Base-by-base conservation (phyloP, 2,797 vertebrate genomes). In the Poeciliopsis paucimaculata region DNA sequence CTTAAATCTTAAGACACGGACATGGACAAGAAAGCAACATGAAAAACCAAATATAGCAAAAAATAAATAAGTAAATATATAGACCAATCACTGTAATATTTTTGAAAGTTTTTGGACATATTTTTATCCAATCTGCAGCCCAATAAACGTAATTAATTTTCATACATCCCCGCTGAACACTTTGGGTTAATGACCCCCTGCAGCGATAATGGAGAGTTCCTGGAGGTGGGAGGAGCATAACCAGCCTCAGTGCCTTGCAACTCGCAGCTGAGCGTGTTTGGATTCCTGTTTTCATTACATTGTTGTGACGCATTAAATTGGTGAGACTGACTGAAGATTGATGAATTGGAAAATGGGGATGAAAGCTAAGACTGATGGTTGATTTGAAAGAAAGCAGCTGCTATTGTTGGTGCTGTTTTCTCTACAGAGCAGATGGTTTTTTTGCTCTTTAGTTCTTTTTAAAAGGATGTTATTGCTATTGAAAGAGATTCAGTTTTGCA, bases 281-380 rank as follows among this genome's bases (percentile, higher is more conserved):
- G 78, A 66, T 82, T 82, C 72, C 39, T 88, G 83, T 89, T 90
- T 90, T 84, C 83, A 88, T 93, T 88, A 90, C 78, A 0, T 51
- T 55, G 62, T 26, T 1, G 41, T 82, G 80, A 81, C 78, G 75
- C 76, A 62, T 90, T 78, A 87, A 88, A 92, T 91, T 64, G 83
- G 75, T 79, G 76, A 62, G 84, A 83, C 55, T 72, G 81, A 87
- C 77, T 89, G 70, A 84, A 82, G 86, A 87, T 84, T 89, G 93
- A 94, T 92, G 86, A 87, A 83, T 80, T 85, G 78, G 81, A 89
- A 88, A 88, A 89, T 72, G 12, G 72, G 64, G 46, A 62, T 28
- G 31, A 43, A 75, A 78, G 71, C 51, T 0, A 6, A 34, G 8
- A 36, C 72, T 28, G 28, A 70, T 68, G 79, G 80, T 66, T 20